Base-by-base conservation (phyloP, 2,797 vertebrate genomes). In the Pangasius macronema region DNA sequence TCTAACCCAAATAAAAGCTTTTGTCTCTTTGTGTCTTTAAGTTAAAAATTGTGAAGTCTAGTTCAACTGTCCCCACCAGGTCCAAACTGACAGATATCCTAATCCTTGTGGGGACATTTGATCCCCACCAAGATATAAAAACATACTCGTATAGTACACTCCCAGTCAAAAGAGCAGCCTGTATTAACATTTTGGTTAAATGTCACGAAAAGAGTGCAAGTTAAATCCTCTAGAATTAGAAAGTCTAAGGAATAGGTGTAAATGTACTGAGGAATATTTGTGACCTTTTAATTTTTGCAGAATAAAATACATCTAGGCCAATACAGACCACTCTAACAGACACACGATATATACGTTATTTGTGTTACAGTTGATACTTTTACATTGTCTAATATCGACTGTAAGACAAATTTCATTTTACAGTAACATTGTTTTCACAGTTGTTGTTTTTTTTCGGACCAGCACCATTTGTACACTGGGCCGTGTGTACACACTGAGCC, bases 401-500 rank as follows among this genome's bases (percentile, higher is more conserved):
- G 16, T 3, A 22, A 33, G 42, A 30, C n/a, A 57, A 11, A 79
- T 79, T n/a, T 39, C 18, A 42, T 73, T 39, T 73, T 73, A 20
- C 3, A 8, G 6, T n/a, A 51, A 7, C 18, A 2, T 49, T 11
- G 6, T 16, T 49, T 75, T 6, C 11, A n/a, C 13, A n/a, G 2
- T 27, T 42, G 22, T 39, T 36, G 36, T 39, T 0, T 5, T 72
- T 8, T 3, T 20, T 4, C 3, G 10, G 18, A 53, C 75, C 49
- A 55, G n/a, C 1, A 3, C 20, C 20, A 96, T 95, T 86, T 85
- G 61, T 9, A 2, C 63, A 63, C 20, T 30, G 10, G 42, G 42
- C 72, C 3, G 36, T 24, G 6, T 42, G 46, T 57, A 20, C 13
- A 5, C 53, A 70, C 18, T 24, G 6, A 46, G 55, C 22, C 18